Base-by-base conservation (phyloP, 2,888 invertebrate species). In the Spilosoma lubricipeda region DNA sequence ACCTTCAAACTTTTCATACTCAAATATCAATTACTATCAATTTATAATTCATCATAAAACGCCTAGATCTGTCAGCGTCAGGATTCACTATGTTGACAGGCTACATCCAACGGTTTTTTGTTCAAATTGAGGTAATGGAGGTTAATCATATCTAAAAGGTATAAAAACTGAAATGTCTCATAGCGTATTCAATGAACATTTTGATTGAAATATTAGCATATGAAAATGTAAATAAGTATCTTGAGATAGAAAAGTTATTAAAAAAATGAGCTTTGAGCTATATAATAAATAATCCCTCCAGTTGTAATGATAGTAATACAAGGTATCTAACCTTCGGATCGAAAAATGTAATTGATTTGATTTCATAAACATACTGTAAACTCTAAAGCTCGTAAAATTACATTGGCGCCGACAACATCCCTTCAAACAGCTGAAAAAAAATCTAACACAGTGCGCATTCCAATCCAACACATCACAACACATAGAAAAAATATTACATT, bases 401-500 rank as follows among this genome's bases (percentile, higher is more conserved):
- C 72, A 65, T 76, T 36, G 8, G 27, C 71, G 77, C 70, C 13
- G n/a, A 68, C 2, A 75, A 77, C 75, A 65, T 70, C 65, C 65
- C 20, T 73, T 64, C 5, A n/a, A 71, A 20, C 30, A 30, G 52
- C 64, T 70, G 70, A 59, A 27, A 56, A 63, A 72, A 48, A 45
- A 70, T 52, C 67, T 75, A 68, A 73, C 85, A 84, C 86, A 77
- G 79, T 79, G 86, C 86, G 85, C 86, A 86, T 86, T 85, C 85
- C 86, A 85, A 81, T 84, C 75, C 80, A 82, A 85, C 84, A 87
- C 86, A 85, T 74, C 84, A 90, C 90, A 56, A 88, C 86, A 88
- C 80, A 70, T 76, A 73, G 82, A 80, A 81, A 81, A 80, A 83
- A 87, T 48, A 88, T 89, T 92, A 93, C 92, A 91, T 91, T 83